Evolutionary conservation across 2,113 vertebrate species (phyloP).

Genomic region (Fregetta grallaria): DNA sequence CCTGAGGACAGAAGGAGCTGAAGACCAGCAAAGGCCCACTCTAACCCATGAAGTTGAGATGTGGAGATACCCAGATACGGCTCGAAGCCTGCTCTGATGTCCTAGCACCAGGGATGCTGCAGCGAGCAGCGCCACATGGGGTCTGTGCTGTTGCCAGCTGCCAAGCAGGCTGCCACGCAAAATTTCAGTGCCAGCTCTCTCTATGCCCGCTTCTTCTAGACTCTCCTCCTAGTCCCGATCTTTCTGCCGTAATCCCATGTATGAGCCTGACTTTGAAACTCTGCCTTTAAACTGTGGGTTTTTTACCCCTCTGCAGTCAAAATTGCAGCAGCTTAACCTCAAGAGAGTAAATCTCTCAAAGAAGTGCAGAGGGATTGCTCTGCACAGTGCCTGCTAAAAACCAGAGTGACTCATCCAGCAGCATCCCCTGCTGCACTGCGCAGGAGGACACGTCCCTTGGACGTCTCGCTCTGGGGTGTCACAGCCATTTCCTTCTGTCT

Average conservation of each 20-base stretch:
- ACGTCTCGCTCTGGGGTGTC: not conserved
- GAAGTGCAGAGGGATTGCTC: not conserved
- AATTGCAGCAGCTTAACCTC: not conserved
- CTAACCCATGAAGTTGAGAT: not conserved
- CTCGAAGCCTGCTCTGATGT: not conserved
- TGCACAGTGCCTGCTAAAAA: not conserved
- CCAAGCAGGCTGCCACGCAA: not conserved
- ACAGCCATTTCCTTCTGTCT: not conserved
- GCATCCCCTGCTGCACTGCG: not conserved
- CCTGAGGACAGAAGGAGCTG: not conserved
- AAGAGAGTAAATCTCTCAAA: not conserved
- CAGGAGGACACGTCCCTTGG: not conserved
- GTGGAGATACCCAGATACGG: not conserved
- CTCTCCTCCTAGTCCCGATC: not conserved
- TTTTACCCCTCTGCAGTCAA: not conserved
- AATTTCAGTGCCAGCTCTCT: not conserved
- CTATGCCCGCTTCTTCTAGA: not conserved
- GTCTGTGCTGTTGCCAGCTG: not conserved
- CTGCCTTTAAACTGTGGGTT: not conserved
- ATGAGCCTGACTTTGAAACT: not conserved
- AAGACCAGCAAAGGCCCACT: not conserved
- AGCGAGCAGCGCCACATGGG: fast-evolving
- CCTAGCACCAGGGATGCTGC: not conserved
- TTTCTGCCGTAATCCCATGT: not conserved
- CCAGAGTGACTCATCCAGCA: not conserved